These are phyloP conservation scores for Euura saliciscinereae DNA, from an alignment of 1,140 invertebrate genomes.

Conservation along the genomic window DNA sequence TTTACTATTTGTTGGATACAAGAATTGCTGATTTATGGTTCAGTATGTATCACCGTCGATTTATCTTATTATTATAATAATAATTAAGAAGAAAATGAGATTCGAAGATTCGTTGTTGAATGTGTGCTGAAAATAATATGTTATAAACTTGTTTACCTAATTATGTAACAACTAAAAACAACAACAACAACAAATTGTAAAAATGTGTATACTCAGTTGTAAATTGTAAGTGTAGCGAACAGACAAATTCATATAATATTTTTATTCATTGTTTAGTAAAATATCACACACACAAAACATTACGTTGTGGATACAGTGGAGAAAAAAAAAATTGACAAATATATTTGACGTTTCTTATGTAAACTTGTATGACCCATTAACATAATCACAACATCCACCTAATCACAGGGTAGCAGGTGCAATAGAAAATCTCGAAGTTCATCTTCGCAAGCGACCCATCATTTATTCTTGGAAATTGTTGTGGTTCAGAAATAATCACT, in stretches of 20 bases:
- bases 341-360: constrained; percentile 1
- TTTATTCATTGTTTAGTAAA: constrained; percentile 11
- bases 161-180: background rate
- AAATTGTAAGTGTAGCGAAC: constrained; percentile 4
- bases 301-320: background rate
- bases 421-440: no score
- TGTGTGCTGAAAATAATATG: background rate
- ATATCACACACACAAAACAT: background rate
- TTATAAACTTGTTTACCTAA: background rate
- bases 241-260: constrained; percentile 14
- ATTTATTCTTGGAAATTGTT: no score
- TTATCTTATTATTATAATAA: background rate
- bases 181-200: background rate
- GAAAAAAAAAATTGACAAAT: background rate
- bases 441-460: no score
- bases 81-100: background rate
- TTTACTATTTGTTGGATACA: background rate
- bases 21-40: background rate
- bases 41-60: background rate
- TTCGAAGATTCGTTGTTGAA: constrained; percentile 4
- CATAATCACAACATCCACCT: no score
- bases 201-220: constrained; percentile 18
- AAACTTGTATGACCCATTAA: background rate
- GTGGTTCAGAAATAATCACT: no score
- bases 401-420: no score